Evolutionary conservation across 2,113 vertebrate species (phyloP).

Genomic region (Aplodontia rufa): DNA sequence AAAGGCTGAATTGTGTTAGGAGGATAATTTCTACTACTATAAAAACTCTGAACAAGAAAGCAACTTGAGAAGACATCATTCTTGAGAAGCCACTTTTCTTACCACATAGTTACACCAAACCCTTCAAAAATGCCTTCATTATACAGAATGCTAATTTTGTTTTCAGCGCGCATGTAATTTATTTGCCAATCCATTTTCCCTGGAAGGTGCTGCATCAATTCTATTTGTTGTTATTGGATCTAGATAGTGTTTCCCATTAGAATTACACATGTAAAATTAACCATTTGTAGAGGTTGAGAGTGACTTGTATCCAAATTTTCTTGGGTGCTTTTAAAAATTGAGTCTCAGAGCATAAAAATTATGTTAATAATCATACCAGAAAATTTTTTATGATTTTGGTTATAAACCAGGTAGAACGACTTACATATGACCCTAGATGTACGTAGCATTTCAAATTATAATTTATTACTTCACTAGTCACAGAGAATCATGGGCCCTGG

Average conservation of each 20-base stretch:
- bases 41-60: not conserved
- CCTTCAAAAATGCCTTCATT: slow-evolving; percentile 15
- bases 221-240: not conserved
- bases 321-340: not conserved
- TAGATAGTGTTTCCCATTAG: not conserved
- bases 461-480: not conserved
- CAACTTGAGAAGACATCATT: not conserved
- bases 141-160: not conserved
- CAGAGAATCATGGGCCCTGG: not conserved
- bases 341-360: not conserved
- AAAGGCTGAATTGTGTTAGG: not conserved
- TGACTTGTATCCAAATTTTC: not conserved
- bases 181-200: not conserved
- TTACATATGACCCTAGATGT: not conserved
- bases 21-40: not conserved
- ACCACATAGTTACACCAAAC: not conserved
- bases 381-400: not conserved
- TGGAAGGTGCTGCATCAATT: not conserved
- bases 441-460: not conserved
- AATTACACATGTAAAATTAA: slow-evolving; percentile 12
- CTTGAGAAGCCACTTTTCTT: not conserved
- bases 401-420: not conserved
- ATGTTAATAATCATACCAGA: not conserved
- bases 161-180: slow-evolving; percentile 1
- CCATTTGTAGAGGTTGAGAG: not conserved